Percentiles rank a stretch among this genome's conserved stretches.
Conservation (phyloP, 53 echinoderm and acorn worm species). For the Henricia sp. region DNA sequence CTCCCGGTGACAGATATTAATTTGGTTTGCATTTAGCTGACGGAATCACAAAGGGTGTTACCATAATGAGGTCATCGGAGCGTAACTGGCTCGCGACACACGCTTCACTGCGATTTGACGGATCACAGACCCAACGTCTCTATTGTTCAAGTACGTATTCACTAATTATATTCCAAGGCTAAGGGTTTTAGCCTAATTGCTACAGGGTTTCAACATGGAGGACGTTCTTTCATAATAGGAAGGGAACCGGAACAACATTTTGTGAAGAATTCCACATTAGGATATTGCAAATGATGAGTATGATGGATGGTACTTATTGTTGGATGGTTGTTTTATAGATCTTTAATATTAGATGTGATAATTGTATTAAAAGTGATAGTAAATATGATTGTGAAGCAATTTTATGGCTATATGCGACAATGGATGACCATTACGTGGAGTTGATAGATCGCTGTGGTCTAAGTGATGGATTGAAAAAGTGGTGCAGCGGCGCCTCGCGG, state of each 20-base stretch:
- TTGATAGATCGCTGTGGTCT: neutral
- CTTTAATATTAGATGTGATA: too few relatives aligned
- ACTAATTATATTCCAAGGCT: slow-evolving; percentile 4
- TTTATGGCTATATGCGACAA: too few relatives aligned
- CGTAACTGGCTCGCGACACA: neutral
- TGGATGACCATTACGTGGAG: neutral
- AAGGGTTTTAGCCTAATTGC: slow-evolving; percentile 23
- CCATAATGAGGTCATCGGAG: neutral
- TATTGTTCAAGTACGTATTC: neutral
- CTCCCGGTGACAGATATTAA: too few relatives aligned
- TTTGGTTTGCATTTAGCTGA: too few relatives aligned
- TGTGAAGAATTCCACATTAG: slow-evolving; percentile 3
- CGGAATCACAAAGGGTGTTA: neutral
- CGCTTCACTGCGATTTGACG: neutral
- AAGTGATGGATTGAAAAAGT: too few relatives aligned
- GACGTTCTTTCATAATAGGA: too few relatives aligned
- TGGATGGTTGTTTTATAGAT: neutral
- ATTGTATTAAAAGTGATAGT: too few relatives aligned
- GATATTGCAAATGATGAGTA: neutral
- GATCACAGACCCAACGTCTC: neutral
- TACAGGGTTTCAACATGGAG: too few relatives aligned
- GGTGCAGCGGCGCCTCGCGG: too few relatives aligned
- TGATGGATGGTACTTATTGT: neutral
- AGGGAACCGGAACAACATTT: too few relatives aligned
- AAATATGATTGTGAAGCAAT: too few relatives aligned